Conservation (phyloP, 2,888 invertebrate species). For the Troides aeacus region DNA sequence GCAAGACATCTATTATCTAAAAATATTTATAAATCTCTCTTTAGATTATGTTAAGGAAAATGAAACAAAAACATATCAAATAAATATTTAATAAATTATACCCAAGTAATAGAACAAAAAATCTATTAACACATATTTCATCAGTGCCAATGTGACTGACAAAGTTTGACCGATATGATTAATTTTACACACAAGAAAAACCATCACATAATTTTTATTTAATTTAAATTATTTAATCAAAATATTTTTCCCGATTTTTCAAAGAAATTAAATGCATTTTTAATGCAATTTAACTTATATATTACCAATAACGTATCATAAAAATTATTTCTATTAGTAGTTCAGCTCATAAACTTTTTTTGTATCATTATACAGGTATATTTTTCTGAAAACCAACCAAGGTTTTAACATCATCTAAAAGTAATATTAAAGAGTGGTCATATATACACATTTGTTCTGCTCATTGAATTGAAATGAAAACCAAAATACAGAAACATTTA, state of each 20-base stretch:
- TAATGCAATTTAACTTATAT: not conserved
- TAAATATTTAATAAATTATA: constrained; percentile 14
- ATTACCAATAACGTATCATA: not conserved
- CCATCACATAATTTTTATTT: not conserved
- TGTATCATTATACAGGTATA: no score
- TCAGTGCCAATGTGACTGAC: not conserved
- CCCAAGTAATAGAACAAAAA: constrained; percentile 4
- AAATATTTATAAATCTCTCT: not conserved
- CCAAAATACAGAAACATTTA: not conserved
- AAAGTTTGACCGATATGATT: not conserved
- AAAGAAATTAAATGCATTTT: not conserved
- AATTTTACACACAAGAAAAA: not conserved
- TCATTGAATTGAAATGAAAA: not conserved
- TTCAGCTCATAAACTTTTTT: no score
- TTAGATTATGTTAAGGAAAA: not conserved
- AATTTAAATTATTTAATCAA: not conserved
- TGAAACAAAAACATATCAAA: constrained; percentile 10
- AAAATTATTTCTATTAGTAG: no score
- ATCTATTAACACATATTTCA: not conserved
- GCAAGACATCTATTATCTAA: not conserved
- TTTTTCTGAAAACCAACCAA: not conserved
- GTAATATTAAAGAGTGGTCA: not conserved
- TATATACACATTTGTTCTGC: not conserved
- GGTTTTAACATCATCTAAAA: not conserved
- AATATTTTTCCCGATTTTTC: not conserved